Evolutionary conservation across 2,888 invertebrate genomes (phyloP).

Genomic region (Watsonalla binaria): DNA sequence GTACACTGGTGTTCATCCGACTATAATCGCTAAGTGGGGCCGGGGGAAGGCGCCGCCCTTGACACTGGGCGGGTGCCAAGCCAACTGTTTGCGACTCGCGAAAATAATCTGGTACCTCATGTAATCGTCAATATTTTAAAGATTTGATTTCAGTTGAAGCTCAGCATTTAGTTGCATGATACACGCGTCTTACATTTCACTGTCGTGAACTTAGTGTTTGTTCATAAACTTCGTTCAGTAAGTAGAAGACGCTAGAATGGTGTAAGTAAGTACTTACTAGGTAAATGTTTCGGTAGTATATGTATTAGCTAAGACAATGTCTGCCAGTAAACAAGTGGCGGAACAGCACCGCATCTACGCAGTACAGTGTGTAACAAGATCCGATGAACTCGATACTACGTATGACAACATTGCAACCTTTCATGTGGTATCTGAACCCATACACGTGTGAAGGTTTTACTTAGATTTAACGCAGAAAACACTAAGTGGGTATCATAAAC

Average conservation of each 20-base stretch:
- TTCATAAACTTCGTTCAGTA: too few species aligned
- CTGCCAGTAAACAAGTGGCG: conserved; percentile 6
- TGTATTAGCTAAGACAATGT: not conserved
- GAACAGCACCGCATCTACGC: conserved; percentile 11
- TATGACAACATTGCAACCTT: too few species aligned
- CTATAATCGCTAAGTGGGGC: conserved; percentile 23
- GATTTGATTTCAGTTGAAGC: not conserved
- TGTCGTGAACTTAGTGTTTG: not conserved
- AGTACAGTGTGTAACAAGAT: conserved; percentile 25
- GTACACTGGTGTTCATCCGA: conserved; percentile 25
- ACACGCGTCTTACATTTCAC: not conserved
- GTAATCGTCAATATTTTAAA: conserved; percentile 1
- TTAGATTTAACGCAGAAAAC: too few species aligned
- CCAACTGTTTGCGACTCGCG: conserved; percentile 48
- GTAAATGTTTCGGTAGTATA: not conserved
- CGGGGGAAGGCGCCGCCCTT: conserved; percentile 54
- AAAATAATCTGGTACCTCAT: conserved; percentile 27
- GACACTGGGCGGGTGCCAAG: conserved; percentile 50
- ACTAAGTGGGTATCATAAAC: too few species aligned
- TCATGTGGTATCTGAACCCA: conserved; percentile 17
- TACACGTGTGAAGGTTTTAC: conserved; percentile 11
- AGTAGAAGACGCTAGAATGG: too few species aligned
- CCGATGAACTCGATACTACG: conserved; percentile 22
- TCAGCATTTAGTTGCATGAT: not conserved
- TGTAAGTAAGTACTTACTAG: too few species aligned